Evolutionary conservation across 2,113 vertebrate species (phyloP).

Genomic region (Gopherus evgoodei): DNA sequence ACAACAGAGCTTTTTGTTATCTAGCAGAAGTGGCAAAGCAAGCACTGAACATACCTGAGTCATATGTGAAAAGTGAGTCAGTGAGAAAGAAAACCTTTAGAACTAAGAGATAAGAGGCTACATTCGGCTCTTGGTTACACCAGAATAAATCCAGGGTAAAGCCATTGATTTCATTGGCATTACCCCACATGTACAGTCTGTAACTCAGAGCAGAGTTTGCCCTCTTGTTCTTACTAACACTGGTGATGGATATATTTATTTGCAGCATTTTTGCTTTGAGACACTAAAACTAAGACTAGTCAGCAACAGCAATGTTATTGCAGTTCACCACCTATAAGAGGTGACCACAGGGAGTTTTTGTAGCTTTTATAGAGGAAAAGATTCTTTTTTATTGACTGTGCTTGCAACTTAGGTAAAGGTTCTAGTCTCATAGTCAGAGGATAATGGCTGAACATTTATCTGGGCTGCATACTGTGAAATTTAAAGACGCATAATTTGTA

Average conservation of each 20-base stretch:
- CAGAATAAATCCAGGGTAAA: neutral
- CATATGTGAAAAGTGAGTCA: neutral
- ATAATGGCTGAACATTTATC: neutral
- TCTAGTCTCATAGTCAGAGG: constrained; percentile 15
- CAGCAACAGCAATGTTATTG: constrained; percentile 41
- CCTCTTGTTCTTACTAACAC: neutral
- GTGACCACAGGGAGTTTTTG: constrained; percentile 35
- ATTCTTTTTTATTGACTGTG: constrained; percentile 13
- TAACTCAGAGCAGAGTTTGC: neutral
- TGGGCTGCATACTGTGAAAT: neutral
- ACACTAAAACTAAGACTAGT: constrained; percentile 38
- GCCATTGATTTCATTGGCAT: neutral
- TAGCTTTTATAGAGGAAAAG: constrained; percentile 41
- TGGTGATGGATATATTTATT: constrained; percentile 29
- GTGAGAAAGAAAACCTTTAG: neutral
- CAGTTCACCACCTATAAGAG: neutral
- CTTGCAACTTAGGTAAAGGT: constrained; percentile 21
- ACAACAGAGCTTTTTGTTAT: neutral
- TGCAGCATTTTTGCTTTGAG: constrained; percentile 61
- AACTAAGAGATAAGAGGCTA: neutral
- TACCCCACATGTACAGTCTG: neutral
- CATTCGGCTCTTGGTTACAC: neutral
- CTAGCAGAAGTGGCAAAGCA: neutral
- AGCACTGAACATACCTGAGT: neutral
- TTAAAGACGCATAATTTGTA: neutral